Percentiles rank a stretch among this genome's conserved stretches.
These are phyloP conservation scores for Oxycera nigricornis DNA, from an alignment of 2,888 invertebrate genomes.

Conservation along the genomic window DNA sequence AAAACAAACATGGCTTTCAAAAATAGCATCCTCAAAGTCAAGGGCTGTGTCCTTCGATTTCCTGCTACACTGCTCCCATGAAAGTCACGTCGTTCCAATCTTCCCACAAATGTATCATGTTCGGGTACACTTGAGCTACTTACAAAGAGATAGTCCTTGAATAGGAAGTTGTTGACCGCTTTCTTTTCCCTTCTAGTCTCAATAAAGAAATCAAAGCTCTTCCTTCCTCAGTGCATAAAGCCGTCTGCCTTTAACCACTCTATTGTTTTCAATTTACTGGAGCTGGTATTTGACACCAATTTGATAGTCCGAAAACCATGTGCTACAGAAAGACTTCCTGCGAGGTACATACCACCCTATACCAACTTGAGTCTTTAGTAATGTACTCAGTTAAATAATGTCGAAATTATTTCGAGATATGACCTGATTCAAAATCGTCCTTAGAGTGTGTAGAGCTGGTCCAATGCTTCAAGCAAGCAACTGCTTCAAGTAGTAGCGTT, in stretches of 20 bases:
- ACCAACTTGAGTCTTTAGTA: not conserved
- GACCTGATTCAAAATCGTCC: not conserved
- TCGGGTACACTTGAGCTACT: conserved; percentile 29
- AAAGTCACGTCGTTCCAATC: conserved; percentile 2
- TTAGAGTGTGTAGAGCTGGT: not conserved
- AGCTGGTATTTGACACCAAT: conserved; percentile 2
- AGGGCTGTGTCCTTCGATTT: not conserved
- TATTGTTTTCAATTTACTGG: not conserved
- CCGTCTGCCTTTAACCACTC: not conserved
- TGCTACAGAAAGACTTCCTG: conserved; percentile 18
- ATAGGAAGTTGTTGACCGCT: not conserved
- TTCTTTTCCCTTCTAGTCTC: too few relatives aligned
- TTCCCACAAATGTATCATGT: conserved; percentile 30
- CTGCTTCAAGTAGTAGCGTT: conserved; percentile 4
- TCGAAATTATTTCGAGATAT: not conserved
- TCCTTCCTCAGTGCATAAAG: too few relatives aligned
- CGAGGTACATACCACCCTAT: too few relatives aligned
- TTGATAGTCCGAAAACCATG: conserved; percentile 20
- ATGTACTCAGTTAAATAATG: conserved; percentile 4
- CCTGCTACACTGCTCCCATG: not conserved
- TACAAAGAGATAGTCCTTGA: not conserved
- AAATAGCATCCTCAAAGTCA: not conserved
- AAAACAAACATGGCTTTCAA: conserved; percentile 27
- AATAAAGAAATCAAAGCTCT: too few relatives aligned
- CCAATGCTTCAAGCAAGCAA: conserved; percentile 1